phyloP scores from a whole-genome alignment of 2,797 vertebrate genomes.

The Poeciliopsis turneri region DNA sequence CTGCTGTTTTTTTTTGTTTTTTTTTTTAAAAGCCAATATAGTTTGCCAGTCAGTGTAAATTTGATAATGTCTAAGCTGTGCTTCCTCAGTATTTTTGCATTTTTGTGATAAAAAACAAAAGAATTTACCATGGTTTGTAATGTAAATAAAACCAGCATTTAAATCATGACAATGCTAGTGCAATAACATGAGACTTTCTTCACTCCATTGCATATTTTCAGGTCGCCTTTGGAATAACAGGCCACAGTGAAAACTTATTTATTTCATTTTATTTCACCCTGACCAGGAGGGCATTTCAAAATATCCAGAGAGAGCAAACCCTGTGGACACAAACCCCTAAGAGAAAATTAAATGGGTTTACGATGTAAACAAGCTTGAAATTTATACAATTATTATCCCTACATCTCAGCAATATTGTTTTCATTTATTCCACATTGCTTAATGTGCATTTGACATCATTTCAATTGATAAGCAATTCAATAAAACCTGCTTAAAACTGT shows the following conservation, averaged over 20 bases:
- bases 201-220: conserved; percentile 20
- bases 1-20: not conserved
- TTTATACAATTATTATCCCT: conserved; percentile 28
- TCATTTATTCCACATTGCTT: conserved; percentile 6
- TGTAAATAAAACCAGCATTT: conserved; percentile 29
- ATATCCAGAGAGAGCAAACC: conserved; percentile 8
- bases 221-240: conserved; percentile 12
- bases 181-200: conserved; percentile 47
- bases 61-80: conserved; percentile 10
- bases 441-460: conserved; percentile 43
- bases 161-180: conserved; percentile 42
- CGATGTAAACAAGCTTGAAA: conserved; percentile 30
- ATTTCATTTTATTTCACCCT: conserved; percentile 21
- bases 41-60: conserved; percentile 22
- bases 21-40: conserved; percentile 8
- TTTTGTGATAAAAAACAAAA: conserved; percentile 29
- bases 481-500: conserved; percentile 18
- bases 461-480: conserved; percentile 59
- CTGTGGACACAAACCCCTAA: conserved; percentile 30
- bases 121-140: conserved; percentile 37
- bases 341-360: conserved; percentile 25
- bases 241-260: conserved; percentile 36
- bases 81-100: conserved; percentile 22
- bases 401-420: conserved; percentile 26
- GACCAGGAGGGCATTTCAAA: conserved; percentile 10